A percentile compares a stretch with the other conserved stretches of the same genome.
Evolutionary conservation across 1,140 invertebrate species (phyloP).

Genomic region (Drosophila tani): DNA sequence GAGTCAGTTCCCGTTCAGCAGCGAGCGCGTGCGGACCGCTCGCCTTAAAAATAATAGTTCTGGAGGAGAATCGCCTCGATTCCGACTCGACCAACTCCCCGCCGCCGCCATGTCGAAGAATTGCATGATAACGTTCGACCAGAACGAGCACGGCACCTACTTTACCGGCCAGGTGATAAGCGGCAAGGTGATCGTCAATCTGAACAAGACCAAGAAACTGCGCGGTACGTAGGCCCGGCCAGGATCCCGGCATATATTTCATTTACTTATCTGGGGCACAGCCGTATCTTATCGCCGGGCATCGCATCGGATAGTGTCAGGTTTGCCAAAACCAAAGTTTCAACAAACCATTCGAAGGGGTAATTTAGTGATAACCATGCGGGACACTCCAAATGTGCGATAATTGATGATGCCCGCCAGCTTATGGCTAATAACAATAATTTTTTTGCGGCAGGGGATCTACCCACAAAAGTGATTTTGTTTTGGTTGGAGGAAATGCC

Average conservation of each 20-base stretch:
- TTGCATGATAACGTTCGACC: constrained; percentile 86
- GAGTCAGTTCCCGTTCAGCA: constrained; percentile 51
- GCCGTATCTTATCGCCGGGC: constrained; percentile 26
- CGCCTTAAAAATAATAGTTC: neutral
- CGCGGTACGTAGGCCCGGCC: constrained; percentile 68
- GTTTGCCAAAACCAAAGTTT: constrained; percentile 38
- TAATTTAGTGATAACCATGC: constrained; percentile 61
- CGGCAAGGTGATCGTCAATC: constrained; percentile 85
- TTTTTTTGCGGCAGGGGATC: constrained; percentile 34
- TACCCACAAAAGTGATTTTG: constrained; percentile 36
- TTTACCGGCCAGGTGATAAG: constrained; percentile 86
- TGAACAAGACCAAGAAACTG: constrained; percentile 86
- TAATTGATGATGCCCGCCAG: constrained; percentile 59
- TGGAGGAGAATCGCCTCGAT: neutral
- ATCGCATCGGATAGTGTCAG: constrained; percentile 41
- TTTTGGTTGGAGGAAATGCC: constrained; percentile 58
- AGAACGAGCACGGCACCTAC: constrained; percentile 86
- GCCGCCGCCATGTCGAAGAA: constrained; percentile 67
- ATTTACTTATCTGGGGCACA: neutral
- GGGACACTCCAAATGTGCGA: constrained; percentile 44
- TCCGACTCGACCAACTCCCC: neutral
- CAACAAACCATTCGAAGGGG: constrained; percentile 48
- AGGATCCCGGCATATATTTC: neutral
- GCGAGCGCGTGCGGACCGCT: constrained; percentile 49
- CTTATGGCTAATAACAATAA: constrained; percentile 16